phyloP scores from a whole-genome alignment of 23 tunicate genomes.

The Ciona savignyi region DNA sequence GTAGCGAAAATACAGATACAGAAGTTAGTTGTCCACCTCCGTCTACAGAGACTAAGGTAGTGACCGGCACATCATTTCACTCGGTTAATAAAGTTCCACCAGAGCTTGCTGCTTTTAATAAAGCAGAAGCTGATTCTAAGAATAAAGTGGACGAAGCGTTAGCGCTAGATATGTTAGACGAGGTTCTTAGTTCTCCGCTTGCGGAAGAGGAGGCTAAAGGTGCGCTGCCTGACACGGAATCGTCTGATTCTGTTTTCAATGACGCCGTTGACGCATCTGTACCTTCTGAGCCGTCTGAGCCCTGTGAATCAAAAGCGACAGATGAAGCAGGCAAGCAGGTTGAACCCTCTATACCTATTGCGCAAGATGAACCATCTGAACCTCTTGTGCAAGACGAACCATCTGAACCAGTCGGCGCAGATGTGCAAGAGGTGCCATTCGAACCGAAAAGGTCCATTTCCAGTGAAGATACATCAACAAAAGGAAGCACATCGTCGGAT shows the following conservation, averaged over 20 bases:
- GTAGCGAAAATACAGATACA: not conserved
- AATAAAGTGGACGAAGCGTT: constrained; percentile 33
- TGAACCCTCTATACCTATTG: too few species aligned
- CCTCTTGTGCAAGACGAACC: not conserved
- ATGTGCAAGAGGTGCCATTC: not conserved
- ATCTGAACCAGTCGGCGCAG: not conserved
- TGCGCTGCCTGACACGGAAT: not conserved
- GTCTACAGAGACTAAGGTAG: not conserved
- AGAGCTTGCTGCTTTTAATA: constrained; percentile 28
- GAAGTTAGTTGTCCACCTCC: not conserved
- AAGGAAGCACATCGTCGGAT: not conserved
- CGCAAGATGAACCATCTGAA: too few species aligned
- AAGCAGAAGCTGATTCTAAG: not conserved
- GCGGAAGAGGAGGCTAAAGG: constrained; percentile 23
- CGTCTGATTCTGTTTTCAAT: not conserved
- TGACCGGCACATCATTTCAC: constrained; percentile 43
- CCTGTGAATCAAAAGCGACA: not conserved
- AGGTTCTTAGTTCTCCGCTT: constrained; percentile 53
- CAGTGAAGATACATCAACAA: not conserved
- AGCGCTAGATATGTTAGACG: constrained; percentile 69
- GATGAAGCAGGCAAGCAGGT: too few species aligned
- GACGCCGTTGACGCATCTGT: not conserved
- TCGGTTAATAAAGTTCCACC: constrained; percentile 38
- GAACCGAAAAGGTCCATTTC: not conserved
- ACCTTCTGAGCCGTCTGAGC: not conserved